Conservation (phyloP, 2,113 vertebrate genomes). For the Mus pahari region DNA sequence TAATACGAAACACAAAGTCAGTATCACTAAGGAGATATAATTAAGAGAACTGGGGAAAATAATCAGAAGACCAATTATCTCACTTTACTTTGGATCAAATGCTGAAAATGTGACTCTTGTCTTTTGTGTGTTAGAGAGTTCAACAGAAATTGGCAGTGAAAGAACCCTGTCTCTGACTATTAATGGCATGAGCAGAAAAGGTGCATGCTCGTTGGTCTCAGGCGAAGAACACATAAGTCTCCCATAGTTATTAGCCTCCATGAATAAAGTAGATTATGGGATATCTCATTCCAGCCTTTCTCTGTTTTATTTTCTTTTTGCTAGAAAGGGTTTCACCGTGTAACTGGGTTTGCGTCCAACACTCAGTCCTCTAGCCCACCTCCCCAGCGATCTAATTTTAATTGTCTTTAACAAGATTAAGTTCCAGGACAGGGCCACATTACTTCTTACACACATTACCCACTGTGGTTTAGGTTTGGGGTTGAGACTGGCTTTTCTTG, state of each 20-base stretch:
- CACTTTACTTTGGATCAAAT: not conserved
- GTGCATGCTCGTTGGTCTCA: not conserved
- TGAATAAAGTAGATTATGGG: not conserved
- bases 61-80: not conserved
- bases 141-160: not conserved
- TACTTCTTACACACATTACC: not conserved
- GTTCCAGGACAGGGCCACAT: not conserved
- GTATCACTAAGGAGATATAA: not conserved
- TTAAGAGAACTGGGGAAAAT: not conserved
- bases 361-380: not conserved
- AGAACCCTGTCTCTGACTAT: not conserved
- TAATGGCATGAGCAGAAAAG: not conserved
- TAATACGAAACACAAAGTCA: not conserved
- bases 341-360: too few relatives aligned
- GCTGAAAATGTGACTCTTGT: not conserved
- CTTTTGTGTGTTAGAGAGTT: not conserved
- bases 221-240: not conserved
- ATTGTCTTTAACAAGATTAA: not conserved
- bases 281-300: not conserved
- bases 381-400: not conserved
- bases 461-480: not conserved
- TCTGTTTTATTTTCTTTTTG: not conserved
- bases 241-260: not conserved
- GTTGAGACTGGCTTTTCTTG: not conserved
- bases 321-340: not conserved